Evolutionary conservation across 2,113 vertebrate species (phyloP).

Genomic region (Aspidoscelis tigris): DNA sequence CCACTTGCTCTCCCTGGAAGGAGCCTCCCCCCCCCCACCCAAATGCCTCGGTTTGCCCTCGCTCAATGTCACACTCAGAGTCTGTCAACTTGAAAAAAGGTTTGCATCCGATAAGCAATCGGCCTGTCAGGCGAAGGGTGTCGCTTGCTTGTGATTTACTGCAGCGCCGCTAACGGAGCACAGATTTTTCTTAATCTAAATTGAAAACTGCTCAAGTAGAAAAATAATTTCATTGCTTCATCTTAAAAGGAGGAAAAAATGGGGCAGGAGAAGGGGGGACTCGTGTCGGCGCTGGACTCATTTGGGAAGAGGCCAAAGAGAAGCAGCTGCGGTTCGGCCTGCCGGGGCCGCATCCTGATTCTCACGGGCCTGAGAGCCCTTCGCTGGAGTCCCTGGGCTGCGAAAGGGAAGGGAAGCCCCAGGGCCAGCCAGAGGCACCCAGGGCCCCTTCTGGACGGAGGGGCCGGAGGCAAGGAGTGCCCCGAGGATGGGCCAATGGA

Average conservation of each 20-base stretch:
- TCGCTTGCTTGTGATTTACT: slow-evolving; percentile 72
- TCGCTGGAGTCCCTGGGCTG: too few relatives aligned
- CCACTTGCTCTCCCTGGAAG: too few relatives aligned
- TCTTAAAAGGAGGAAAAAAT: slow-evolving; percentile 56
- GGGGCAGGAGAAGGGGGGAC: slow-evolving; percentile 21
- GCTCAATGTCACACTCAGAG: slow-evolving; percentile 63
- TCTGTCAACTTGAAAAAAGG: slow-evolving; percentile 55
- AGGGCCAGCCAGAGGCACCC: too few relatives aligned
- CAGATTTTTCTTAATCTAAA: slow-evolving; percentile 90
- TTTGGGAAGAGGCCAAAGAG: background rate
- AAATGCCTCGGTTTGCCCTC: slow-evolving; percentile 23
- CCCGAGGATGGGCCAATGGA: too few relatives aligned
- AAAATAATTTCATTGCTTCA: slow-evolving; percentile 86
- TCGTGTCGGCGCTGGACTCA: background rate
- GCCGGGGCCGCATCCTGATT: background rate
- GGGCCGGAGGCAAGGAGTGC: too few relatives aligned
- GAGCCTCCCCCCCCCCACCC: background rate
- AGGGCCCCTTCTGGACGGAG: background rate
- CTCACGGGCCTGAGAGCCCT: too few relatives aligned
- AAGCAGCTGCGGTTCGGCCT: too few relatives aligned
- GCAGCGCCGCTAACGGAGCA: slow-evolving; percentile 64
- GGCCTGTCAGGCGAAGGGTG: slow-evolving; percentile 53
- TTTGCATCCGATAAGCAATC: slow-evolving; percentile 62
- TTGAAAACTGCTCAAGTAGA: slow-evolving; percentile 90
- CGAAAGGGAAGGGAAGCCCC: background rate